Percentiles rank a stretch among this genome's conserved stretches.
Conservation (phyloP, 2,113 vertebrate species). For the Hymenochirus boettgeri region DNA sequence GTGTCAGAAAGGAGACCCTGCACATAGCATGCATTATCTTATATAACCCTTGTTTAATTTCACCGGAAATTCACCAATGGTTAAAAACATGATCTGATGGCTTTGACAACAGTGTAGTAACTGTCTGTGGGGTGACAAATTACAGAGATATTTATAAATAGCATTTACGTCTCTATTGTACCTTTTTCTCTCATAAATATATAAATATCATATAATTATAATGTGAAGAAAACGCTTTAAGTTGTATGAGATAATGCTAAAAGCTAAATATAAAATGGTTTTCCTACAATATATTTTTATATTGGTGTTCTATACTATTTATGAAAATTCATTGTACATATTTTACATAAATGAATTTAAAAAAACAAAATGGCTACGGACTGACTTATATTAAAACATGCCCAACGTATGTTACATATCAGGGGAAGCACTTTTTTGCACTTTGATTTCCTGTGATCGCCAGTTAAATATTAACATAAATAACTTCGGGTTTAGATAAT, state of each 20-base stretch:
- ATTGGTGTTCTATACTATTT: conserved; percentile 21
- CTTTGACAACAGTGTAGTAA: conserved; percentile 67
- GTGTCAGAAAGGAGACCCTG: no score
- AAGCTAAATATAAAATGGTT: conserved; percentile 34
- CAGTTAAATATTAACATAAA: no score
- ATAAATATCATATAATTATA: conserved; percentile 51
- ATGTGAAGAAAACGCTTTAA: conserved; percentile 55
- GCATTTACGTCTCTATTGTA: conserved; percentile 55
- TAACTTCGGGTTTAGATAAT: no score
- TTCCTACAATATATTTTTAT: conserved; percentile 30
- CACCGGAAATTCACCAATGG: conserved; percentile 37
- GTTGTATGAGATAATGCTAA: conserved; percentile 61
- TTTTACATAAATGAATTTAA: not conserved
- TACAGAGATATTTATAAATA: conserved; percentile 95
- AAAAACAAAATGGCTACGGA: no score
- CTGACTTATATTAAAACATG: no score
- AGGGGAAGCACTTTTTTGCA: no score
- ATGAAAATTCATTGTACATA: conserved; percentile 1
- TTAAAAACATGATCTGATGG: conserved; percentile 47
- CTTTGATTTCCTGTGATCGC: no score
- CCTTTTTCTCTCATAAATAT: conserved; percentile 54
- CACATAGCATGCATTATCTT: no score
- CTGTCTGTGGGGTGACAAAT: conserved; percentile 88
- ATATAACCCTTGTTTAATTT: no score
- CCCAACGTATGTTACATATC: no score